Evolutionary conservation across 2,113 vertebrate species (phyloP), one percentile per base, ranked within the genome.

Genomic region (Ochotona princeps): DNA sequence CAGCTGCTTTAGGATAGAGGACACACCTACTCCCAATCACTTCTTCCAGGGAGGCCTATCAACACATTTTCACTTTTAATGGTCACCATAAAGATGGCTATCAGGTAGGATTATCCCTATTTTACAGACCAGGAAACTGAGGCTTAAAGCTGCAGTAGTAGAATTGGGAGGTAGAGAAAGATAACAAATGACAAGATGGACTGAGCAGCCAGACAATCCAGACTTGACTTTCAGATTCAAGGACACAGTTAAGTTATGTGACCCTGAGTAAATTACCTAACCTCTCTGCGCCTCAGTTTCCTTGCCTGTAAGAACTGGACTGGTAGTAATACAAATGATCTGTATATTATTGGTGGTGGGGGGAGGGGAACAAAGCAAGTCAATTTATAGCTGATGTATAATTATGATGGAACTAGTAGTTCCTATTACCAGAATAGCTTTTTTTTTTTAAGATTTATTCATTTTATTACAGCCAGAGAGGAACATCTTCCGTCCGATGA

Each of bases 121-220:
- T 95, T 94, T 91, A 91, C 21, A 94, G 60, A 87, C 83, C 32
- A 93, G 44, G n/a, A 85, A 94, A 72, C 26, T 79, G 83, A 85
- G n/a, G 25, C 21, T 92, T 63, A 65, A 65, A 87, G 17, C 69
- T 81, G 7, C 20, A 57, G 54, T 57, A 87, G 51, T 86, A 75
- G 23, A 30, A 12, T 28, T 44, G 38, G 87, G 65, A 84, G 13
- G 25, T 32, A 83, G 60, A 78, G 78, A 38, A 82, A 70, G 47
- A 5, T 54, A 66, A 44, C 3, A 76, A 51, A 44, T 76, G 30
- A 90, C 92, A 94, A 80, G 73, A 89, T 86, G 23, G 82, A 57
- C 23, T 44, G 4, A 28, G 12, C 26, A 66, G 20, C 35, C 69
- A 89, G 28, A 81, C 20, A 49, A 21, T 87, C 73, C 66, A 65